These are phyloP conservation scores for Copsychus sechellarum DNA, from an alignment of 2,113 vertebrate genomes.

Conservation along the genomic window DNA sequence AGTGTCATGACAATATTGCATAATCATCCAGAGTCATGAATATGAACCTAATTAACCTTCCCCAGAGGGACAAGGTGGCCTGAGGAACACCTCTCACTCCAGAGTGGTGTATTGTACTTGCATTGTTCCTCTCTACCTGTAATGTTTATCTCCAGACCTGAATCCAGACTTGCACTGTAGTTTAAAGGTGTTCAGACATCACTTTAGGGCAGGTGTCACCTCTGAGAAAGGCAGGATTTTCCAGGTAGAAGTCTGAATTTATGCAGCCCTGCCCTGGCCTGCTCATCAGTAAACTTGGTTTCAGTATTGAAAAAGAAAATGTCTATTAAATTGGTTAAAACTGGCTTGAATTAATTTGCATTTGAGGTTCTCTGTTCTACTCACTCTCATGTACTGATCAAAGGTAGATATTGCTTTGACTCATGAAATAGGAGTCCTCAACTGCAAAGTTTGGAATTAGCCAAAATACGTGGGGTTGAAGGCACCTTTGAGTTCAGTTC, in stretches of 20 bases:
- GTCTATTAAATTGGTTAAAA: not conserved
- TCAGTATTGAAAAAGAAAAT: not conserved
- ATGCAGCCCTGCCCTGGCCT: not conserved
- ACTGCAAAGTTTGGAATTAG: constrained; percentile 14
- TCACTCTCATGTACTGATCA: not conserved
- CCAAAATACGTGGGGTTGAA: constrained; percentile 5
- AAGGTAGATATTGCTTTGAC: constrained; percentile 17
- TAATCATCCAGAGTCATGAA: not conserved
- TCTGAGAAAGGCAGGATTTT: not conserved
- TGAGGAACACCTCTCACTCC: not conserved
- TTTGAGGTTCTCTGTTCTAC: not conserved
- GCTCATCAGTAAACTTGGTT: not conserved
- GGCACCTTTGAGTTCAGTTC: constrained; percentile 9
- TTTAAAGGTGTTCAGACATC: not conserved
- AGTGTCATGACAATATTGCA: not conserved
- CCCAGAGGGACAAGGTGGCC: not conserved
- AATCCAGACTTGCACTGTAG: not conserved
- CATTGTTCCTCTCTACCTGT: accelerated
- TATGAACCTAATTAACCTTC: not conserved
- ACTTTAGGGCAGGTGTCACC: not conserved
- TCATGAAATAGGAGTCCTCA: not conserved
- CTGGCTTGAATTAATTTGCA: not conserved
- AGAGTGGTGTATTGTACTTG: not conserved
- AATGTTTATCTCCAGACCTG: not conserved
- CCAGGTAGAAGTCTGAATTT: not conserved